Conservation (phyloP, 2,113 vertebrate genomes). For the Rhineura floridana region DNA sequence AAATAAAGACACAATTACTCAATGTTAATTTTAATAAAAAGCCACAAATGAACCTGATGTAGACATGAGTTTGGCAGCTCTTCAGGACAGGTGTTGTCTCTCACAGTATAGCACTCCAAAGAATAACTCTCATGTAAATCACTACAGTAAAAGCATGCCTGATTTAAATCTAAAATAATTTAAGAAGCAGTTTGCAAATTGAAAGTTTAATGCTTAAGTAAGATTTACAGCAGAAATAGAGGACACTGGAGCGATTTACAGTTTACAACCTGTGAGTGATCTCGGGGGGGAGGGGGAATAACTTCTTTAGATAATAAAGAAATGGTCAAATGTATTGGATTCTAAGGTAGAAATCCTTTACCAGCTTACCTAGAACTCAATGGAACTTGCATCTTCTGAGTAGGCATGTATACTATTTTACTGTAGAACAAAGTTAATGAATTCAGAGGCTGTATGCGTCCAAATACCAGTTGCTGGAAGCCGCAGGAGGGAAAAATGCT, state of each 20-base stretch:
- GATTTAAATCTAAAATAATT: background rate
- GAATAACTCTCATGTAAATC: background rate
- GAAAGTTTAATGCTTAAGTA: background rate
- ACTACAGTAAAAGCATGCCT: background rate
- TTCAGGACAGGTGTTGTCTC: background rate
- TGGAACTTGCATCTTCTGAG: background rate
- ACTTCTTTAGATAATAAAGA: background rate
- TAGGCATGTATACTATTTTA: background rate
- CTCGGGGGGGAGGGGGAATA: background rate
- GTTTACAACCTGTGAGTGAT: background rate
- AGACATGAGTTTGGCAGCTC: background rate
- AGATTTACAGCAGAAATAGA: background rate
- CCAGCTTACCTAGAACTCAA: background rate
- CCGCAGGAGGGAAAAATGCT: too few species aligned
- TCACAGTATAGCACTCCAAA: background rate
- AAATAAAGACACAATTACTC: background rate
- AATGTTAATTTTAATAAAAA: background rate
- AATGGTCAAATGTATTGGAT: background rate
- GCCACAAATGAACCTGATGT: background rate
- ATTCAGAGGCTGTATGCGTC: too few species aligned
- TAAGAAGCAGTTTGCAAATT: background rate
- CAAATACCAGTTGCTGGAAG: too few species aligned
- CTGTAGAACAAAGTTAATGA: background rate
- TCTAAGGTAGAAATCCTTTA: background rate
- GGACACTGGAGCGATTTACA: background rate